Evolutionary conservation across 2,797 vertebrate genomes (phyloP).

Genomic region (Crocodylus rhombifer): DNA sequence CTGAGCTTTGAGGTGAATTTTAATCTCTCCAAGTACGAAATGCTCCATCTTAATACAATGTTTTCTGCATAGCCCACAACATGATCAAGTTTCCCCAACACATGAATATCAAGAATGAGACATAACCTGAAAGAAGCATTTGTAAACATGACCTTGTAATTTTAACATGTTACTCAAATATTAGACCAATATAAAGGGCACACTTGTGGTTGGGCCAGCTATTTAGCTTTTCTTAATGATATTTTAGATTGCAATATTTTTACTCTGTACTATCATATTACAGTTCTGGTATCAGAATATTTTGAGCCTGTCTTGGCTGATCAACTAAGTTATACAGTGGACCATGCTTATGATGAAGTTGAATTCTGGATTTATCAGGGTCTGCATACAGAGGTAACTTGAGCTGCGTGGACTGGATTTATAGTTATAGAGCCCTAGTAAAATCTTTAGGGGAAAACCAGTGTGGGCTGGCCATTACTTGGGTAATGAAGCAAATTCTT

Average conservation of each 20-base stretch:
- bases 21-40: conserved; percentile 1
- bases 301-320: conserved; percentile 39
- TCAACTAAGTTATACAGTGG: conserved; percentile 32
- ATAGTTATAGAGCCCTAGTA: conserved; percentile 29
- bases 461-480: neutral
- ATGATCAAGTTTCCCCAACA: fast-evolving
- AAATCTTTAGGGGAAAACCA: conserved; percentile 43
- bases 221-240: conserved; percentile 25
- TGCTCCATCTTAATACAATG: neutral
- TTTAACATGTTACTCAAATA: fast-evolving
- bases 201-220: neutral
- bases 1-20: conserved; percentile 13
- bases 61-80: neutral
- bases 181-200: neutral
- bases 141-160: neutral
- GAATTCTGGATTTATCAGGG: neutral
- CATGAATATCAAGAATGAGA: conserved; percentile 20
- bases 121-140: conserved; percentile 19
- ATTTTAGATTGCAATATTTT: neutral
- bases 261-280: conserved; percentile 38
- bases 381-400: conserved; percentile 11
- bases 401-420: conserved; percentile 43
- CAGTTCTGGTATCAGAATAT: conserved; percentile 39
- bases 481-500: neutral
- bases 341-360: conserved; percentile 16